These are phyloP conservation scores for Hemistola chrysoprasaria DNA, from an alignment of 2,888 invertebrate species.

Conservation along the genomic window DNA sequence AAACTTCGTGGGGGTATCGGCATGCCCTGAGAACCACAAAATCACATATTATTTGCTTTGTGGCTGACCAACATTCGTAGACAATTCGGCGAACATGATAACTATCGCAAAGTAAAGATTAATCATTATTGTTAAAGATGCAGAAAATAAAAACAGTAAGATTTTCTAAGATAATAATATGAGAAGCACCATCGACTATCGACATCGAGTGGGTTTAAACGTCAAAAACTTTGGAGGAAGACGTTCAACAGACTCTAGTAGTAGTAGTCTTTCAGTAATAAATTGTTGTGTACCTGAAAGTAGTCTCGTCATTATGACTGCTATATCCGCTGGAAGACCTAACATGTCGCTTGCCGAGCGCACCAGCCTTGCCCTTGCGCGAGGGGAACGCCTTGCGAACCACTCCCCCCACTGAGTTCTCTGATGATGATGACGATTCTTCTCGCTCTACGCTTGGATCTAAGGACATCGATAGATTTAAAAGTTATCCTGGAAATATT, in stretches of 20 bases:
- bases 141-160: too few species aligned
- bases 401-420: conserved; percentile 88
- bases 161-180: too few species aligned
- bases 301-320: conserved; percentile 92
- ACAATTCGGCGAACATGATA: too few species aligned
- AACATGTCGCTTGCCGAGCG: conserved; percentile 87
- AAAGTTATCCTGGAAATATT: too few species aligned
- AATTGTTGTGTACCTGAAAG: conserved; percentile 84
- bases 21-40: too few species aligned
- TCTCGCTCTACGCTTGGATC: conserved; percentile 85
- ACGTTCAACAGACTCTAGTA: too few species aligned
- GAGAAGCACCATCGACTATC: too few species aligned
- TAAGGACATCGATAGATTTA: conserved; percentile 27
- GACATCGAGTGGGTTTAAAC: too few species aligned
- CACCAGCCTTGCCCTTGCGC: conserved; percentile 85
- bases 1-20: too few species aligned
- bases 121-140: too few species aligned
- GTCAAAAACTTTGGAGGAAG: too few species aligned
- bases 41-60: background rate
- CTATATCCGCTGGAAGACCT: conserved; percentile 91
- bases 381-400: conserved; percentile 86
- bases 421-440: conserved; percentile 90
- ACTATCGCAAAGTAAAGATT: too few species aligned
- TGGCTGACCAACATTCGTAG: background rate
- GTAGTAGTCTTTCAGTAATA: conserved; percentile 1